Evolutionary conservation across 1,140 invertebrate species (phyloP).

Genomic region (Aphaenogaster floridana): DNA sequence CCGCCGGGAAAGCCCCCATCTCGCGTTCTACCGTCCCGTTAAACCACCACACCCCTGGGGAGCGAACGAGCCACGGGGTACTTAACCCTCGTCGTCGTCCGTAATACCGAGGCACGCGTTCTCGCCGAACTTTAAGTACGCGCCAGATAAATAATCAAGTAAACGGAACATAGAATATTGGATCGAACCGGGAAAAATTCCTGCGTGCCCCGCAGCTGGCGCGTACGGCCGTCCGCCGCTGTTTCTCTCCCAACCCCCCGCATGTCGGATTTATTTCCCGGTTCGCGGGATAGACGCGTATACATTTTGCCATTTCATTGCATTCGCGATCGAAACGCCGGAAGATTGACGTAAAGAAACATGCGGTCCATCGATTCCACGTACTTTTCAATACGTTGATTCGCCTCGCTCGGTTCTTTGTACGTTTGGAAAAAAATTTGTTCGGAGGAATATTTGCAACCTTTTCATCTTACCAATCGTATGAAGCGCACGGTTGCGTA

Average conservation of each 20-base stretch:
- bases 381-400: conserved; percentile 29
- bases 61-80: conserved; percentile 28
- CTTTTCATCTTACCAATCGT: not conserved
- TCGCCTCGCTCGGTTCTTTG: not conserved
- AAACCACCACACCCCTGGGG: conserved; percentile 38
- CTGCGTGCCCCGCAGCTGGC: not conserved
- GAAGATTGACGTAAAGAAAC: conserved; percentile 15
- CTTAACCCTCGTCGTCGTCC: conserved; percentile 49
- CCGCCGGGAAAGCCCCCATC: conserved; percentile 51
- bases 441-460: not conserved
- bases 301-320: conserved; percentile 35
- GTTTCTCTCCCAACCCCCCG: not conserved
- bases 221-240: not conserved
- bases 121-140: conserved; percentile 30
- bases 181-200: not conserved
- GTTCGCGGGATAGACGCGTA: not conserved
- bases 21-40: conserved; percentile 46
- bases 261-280: conserved; percentile 22
- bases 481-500: not conserved
- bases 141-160: conserved; percentile 28
- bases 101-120: conserved; percentile 29
- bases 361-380: conserved; percentile 3
- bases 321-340: conserved; percentile 17
- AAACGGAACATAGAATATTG: not conserved
- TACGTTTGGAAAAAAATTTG: not conserved